These are phyloP conservation scores for Meiosimyza platycephala DNA, from an alignment of 2,888 invertebrate genomes.

Conservation along the genomic window DNA sequence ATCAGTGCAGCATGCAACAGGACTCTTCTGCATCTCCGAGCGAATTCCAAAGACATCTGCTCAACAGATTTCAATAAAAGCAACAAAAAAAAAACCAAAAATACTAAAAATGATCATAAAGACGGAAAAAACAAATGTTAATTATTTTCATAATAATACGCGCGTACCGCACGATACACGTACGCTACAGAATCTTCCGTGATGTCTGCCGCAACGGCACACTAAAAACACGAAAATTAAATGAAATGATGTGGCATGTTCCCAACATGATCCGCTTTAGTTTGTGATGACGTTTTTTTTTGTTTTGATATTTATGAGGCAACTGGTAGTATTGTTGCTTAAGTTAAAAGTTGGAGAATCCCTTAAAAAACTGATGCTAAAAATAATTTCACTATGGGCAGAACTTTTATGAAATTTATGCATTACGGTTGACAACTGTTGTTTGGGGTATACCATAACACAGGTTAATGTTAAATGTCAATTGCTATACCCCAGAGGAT, in stretches of 20 bases:
- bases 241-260: conserved; percentile 10
- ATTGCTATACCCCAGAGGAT: conserved; percentile 34
- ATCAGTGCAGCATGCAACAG: conserved; percentile 1
- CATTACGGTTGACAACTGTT: conserved; percentile 27
- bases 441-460: conserved; percentile 22
- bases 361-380: conserved; percentile 3
- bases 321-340: not conserved
- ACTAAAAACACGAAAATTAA: not conserved
- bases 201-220: conserved; percentile 23
- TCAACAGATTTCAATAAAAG: conserved; percentile 47
- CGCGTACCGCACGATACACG: not conserved
- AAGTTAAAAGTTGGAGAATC: conserved; percentile 2
- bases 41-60: conserved; percentile 46
- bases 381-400: conserved; percentile 5
- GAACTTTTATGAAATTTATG: conserved; percentile 5
- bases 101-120: conserved; percentile 31
- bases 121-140: conserved; percentile 45
- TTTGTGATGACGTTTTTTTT: conserved; percentile 7
- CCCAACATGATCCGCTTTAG: not conserved
- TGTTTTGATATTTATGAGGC: conserved; percentile 9
- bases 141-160: conserved; percentile 46
- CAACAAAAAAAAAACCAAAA: conserved; percentile 23
- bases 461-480: conserved; percentile 45
- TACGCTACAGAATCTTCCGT: not conserved
- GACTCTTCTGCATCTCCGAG: conserved; percentile 7